Evolutionary conservation across 2,113 vertebrate genomes (phyloP).

Genomic region (Spizaetus ornatus): DNA sequence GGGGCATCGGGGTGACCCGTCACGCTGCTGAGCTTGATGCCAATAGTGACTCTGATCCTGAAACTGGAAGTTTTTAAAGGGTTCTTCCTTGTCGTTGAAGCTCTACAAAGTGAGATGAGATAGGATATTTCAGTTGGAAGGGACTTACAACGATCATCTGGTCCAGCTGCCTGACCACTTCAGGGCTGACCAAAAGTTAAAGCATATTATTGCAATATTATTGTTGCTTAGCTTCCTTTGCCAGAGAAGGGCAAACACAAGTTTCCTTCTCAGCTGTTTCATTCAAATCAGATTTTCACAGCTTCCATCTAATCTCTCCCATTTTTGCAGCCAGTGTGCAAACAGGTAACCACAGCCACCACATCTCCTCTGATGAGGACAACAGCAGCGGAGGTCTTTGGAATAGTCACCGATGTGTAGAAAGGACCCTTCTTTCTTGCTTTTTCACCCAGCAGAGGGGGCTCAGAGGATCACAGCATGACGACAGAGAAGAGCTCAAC

Average conservation of each 20-base stretch:
- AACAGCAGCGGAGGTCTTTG: neutral
- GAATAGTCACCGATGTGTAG: accelerated
- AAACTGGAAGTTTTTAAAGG: neutral
- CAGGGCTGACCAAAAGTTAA: neutral
- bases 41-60: accelerated
- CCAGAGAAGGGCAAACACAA: neutral
- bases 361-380: accelerated
- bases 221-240: neutral
- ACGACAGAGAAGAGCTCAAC: neutral
- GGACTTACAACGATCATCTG: accelerated
- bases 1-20: accelerated
- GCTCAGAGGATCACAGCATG: neutral
- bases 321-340: neutral
- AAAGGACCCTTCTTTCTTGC: neutral
- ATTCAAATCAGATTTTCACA: neutral
- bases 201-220: neutral
- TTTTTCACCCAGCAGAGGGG: neutral
- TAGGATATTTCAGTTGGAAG: neutral
- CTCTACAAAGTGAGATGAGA: neutral
- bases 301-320: neutral
- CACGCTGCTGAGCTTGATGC: accelerated
- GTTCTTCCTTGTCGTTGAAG: neutral
- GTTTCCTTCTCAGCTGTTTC: neutral
- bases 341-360: too few relatives aligned
- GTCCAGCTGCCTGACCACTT: neutral